Evolutionary conservation across 1,140 invertebrate genomes (phyloP).

Genomic region (Stenopsyche tienmushanensis): DNA sequence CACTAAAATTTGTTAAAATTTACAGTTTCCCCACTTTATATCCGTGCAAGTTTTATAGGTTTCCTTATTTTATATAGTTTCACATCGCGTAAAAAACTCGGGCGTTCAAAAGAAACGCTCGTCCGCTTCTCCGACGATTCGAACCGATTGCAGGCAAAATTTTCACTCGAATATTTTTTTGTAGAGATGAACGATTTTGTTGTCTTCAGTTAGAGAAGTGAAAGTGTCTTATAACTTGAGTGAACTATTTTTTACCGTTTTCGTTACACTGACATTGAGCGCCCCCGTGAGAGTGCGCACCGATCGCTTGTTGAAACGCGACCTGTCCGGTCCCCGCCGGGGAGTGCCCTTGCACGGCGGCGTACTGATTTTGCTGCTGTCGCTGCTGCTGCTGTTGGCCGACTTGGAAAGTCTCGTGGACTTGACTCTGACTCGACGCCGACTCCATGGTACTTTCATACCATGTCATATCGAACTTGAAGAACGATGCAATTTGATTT

Average conservation of each 20-base stretch:
- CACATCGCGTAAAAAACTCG: too few relatives aligned
- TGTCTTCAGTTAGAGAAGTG: background rate
- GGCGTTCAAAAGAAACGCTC: too few relatives aligned
- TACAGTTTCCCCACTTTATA: too few relatives aligned
- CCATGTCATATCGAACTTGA: slow-evolving; percentile 55
- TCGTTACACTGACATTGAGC: slow-evolving; percentile 37
- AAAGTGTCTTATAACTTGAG: background rate
- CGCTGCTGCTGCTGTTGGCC: slow-evolving; percentile 13
- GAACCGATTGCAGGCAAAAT: too few relatives aligned
- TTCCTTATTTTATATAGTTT: too few relatives aligned
- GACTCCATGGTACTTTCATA: slow-evolving; percentile 52
- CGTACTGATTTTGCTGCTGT: slow-evolving; percentile 4
- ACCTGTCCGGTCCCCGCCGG: slow-evolving; percentile 26
- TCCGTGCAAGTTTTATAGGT: too few relatives aligned
- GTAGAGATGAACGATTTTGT: too few relatives aligned
- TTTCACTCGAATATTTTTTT: too few relatives aligned
- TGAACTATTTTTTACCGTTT: slow-evolving; percentile 31
- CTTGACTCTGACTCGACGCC: slow-evolving; percentile 24
- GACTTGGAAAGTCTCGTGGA: background rate
- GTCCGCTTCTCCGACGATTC: too few relatives aligned
- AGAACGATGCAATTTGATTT: slow-evolving; percentile 54
- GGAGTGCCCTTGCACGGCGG: slow-evolving; percentile 17
- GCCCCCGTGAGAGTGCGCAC: slow-evolving; percentile 30
- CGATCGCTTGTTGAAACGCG: slow-evolving; percentile 33
- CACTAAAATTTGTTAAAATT: too few relatives aligned